Evolutionary conservation across 2,113 vertebrate genomes (phyloP), one percentile per base, ranked within the genome.

Genomic region (Coreoperca whiteheadi): DNA sequence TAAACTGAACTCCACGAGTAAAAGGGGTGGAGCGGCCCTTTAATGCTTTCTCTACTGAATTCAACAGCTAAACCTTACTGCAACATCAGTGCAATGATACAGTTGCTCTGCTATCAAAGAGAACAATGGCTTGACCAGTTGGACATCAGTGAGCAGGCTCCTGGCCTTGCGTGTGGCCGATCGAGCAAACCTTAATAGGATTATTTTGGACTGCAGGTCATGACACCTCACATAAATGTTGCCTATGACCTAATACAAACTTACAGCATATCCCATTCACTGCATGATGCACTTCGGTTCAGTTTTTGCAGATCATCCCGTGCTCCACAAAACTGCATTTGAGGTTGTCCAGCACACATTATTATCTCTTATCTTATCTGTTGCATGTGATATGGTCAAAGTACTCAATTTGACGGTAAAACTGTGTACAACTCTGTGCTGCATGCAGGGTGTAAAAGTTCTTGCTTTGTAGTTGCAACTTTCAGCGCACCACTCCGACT

Each of bases 131-230:
- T 61, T 39, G 25, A 77, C 39, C 25, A 73, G 54, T 21, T 37
- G 73, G 71, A 84, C 76, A 37, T 32, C 60, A 50, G 54, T 59
- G 39, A 86, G 64, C 78, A 60, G 86, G 59, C 79, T 82, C 66
- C 70, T 63, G 70, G 77, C 59, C 70, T 90, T 88, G 89, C 74
- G 60, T 92, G 89, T 88, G 90, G 71, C 77, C 54, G 23, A 82
- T 83, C 51, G 50, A 79, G 82, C 87, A 84, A 74, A 82, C n/a
- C 74, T 76, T 92, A 92, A 94, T 89, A 85, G 92, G 92, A 94
- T 94, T 94, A 94, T 73, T 84, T 90, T 83, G 78, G 67, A 83
- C 84, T 82, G 77, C 79, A 75, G 88, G 87, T 90, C 89, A 85
- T 89, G 89, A 92, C 88, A 89, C 91, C 82, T 79, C 79, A 77